Evolutionary conservation across 2,888 invertebrate genomes (phyloP), one percentile per base, ranked within the genome.

Genomic region (Dryocosmus kuriphilus): DNA sequence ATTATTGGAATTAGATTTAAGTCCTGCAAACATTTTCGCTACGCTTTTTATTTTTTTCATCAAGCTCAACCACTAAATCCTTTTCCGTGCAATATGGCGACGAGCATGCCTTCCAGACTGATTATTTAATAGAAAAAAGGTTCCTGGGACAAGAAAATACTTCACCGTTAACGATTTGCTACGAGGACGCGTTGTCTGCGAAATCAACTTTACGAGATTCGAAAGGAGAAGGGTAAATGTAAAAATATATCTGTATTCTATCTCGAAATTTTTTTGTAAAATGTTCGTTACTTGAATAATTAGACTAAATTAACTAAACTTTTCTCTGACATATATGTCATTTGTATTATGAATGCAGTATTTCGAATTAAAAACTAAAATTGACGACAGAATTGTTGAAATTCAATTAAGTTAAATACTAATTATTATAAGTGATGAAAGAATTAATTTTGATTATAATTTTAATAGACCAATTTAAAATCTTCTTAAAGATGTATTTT

Each of bases 1-100:
- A 61, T 38, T 57, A 77, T 35, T 65, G 78, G 41, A 63, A 74
- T 30, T 77, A 63, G 63, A 74, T 75, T 60, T 27, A 24, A 74
- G 2, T 27, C 38, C 27, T n/a, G 62, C 41, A 63, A 63, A 78
- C 41, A 75, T 67, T 78, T 41, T 22, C 27, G 24, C n/a, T 57
- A 24, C 27, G 46, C 27, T 55, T 63, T 57, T 74, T 67, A 14
- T n/a, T 35, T 77, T 75, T 38, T 61, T 35, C 67, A n/a, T 27
- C 38, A 27, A 75, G 11, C 46, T 78, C 67, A 57, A 24, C 19
- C 22, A 55, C 63, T 55, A 60, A 32, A 32, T 67, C 24, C 35
- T 67, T 78, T 30, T 27, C 51, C 11, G 51, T 51, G 22, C 35
- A 63, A 71, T 55, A 41, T 65, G 38, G 22, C 35, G 24, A 41